phyloP scores from a whole-genome alignment of 1,140 invertebrate genomes.

The Oncopodura yosiiana region DNA sequence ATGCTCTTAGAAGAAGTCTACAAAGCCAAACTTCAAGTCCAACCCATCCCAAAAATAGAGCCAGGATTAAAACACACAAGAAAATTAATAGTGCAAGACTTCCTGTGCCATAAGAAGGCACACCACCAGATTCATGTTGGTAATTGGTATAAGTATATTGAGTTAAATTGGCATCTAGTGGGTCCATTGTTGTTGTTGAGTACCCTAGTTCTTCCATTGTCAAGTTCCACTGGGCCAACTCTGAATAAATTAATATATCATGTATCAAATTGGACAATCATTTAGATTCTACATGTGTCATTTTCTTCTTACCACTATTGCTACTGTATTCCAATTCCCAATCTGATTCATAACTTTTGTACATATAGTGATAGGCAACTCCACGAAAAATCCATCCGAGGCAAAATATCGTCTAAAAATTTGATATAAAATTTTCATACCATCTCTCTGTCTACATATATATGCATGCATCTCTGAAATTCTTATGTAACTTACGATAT shows the following conservation, averaged over 20 bases:
- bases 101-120: not conserved
- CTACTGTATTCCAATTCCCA: constrained; percentile 3
- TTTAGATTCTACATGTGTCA: no score
- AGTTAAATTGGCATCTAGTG: not conserved
- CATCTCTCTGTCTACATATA: not conserved
- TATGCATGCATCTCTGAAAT: not conserved
- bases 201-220: not conserved
- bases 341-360: constrained; percentile 10
- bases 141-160: not conserved
- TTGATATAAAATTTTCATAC: not conserved
- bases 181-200: not conserved
- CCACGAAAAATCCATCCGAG: not conserved
- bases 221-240: not conserved
- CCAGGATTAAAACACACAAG: not conserved
- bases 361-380: constrained; percentile 11
- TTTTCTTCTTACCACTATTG: no score
- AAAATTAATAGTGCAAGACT: not conserved
- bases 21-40: constrained; percentile 19
- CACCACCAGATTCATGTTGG: not conserved
- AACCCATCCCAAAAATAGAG: constrained; percentile 9
- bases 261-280: not conserved
- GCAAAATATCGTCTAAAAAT: constrained; percentile 4
- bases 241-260: not conserved
- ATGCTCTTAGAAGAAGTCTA: constrained; percentile 14
- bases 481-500: constrained; percentile 9